phyloP scores from a whole-genome alignment of 2,113 vertebrate genomes.

The Brachypteracias leptosomus region DNA sequence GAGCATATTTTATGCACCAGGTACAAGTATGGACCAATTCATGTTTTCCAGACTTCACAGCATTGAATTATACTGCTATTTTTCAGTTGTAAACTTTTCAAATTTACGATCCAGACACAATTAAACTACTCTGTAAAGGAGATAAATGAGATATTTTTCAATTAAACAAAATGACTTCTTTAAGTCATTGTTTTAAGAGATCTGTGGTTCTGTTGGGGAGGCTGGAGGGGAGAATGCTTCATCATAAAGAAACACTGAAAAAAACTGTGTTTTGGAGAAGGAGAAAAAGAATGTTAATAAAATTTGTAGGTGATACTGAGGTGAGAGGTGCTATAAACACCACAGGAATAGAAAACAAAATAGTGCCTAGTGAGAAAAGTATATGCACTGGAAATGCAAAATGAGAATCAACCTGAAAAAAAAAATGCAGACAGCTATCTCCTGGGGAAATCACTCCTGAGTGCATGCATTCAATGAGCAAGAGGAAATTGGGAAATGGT shows the following conservation, averaged over 20 bases:
- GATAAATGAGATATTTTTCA: slow-evolving; percentile 20
- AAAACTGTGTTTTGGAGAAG: background rate
- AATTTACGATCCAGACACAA: background rate
- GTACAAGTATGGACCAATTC: background rate
- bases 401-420: background rate
- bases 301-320: slow-evolving; percentile 11
- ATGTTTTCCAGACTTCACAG: background rate
- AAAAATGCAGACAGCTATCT: background rate
- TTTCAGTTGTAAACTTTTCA: slow-evolving; percentile 7
- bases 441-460: background rate
- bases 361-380: background rate
- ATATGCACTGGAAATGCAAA: slow-evolving; percentile 9
- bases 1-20: background rate
- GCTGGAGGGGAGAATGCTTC: background rate
- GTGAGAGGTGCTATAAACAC: slow-evolving; percentile 8
- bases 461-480: background rate
- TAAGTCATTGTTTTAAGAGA: slow-evolving; percentile 16
- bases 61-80: background rate
- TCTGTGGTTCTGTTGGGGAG: background rate
- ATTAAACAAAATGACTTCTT: slow-evolving; percentile 2
- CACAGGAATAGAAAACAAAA: background rate
- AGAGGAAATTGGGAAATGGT: slow-evolving; percentile 8
- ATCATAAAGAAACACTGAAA: background rate
- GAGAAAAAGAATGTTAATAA: background rate
- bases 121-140: background rate